Percentiles rank a stretch among this genome's conserved stretches.
Evolutionary conservation across 1,140 invertebrate species (phyloP).

Genomic region (Drosophila ficusphila): DNA sequence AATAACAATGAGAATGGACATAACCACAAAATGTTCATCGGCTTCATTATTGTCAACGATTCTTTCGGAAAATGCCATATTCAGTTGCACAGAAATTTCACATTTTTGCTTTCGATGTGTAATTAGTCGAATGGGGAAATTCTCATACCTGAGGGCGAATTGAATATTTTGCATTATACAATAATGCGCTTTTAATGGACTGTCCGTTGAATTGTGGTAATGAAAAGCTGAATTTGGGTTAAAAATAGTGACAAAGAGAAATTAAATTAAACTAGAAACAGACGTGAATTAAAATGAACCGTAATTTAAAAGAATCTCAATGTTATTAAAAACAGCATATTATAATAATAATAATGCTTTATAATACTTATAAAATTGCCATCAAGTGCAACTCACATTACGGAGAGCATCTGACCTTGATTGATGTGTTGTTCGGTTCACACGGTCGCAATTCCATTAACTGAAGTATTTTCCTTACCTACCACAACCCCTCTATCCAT

Average conservation of each 20-base stretch:
- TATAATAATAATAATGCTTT: no score
- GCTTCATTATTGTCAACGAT: slow-evolving; percentile 69
- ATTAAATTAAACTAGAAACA: not conserved
- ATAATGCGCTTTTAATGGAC: slow-evolving; percentile 5
- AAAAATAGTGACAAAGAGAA: not conserved
- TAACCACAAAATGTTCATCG: slow-evolving; percentile 67
- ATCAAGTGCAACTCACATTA: not conserved
- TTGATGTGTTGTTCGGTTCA: slow-evolving; percentile 19
- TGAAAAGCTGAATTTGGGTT: not conserved
- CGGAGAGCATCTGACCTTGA: slow-evolving; percentile 22
- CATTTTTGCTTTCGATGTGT: not conserved
- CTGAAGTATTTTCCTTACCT: slow-evolving; percentile 9
- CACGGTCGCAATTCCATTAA: slow-evolving; percentile 48
- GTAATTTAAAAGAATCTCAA: no score
- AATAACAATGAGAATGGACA: slow-evolving; percentile 59
- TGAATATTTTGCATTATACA: not conserved
- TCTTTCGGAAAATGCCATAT: slow-evolving; percentile 39
- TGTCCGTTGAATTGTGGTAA: not conserved
- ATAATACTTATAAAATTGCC: no score
- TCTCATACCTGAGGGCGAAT: slow-evolving; percentile 4
- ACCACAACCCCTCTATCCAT: not conserved
- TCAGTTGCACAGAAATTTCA: slow-evolving; percentile 8
- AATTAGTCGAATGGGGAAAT: slow-evolving; percentile 4
- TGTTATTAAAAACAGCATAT: no score
- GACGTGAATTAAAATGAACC: no score